Percentiles rank a stretch among this genome's conserved stretches.
These are phyloP conservation scores for Toxotes lorentzi DNA, from an alignment of 2,797 vertebrate species.

Conservation along the genomic window DNA sequence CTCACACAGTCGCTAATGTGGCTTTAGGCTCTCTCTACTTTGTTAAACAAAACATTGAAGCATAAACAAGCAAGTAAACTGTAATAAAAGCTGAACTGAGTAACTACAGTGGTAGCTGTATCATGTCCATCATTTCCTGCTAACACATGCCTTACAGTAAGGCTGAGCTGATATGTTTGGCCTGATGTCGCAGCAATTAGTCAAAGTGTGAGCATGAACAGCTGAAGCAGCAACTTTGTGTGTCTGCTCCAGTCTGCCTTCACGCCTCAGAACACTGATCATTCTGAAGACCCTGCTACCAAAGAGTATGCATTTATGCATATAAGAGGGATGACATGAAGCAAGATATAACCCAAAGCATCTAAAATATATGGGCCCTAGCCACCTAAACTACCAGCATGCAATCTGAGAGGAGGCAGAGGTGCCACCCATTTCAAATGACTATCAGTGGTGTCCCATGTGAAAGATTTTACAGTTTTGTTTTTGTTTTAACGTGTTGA, in stretches of 20 bases:
- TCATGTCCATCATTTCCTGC: neutral
- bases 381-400: neutral
- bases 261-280: slow-evolving; percentile 2
- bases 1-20: neutral
- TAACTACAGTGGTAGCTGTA: neutral
- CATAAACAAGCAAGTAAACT: neutral
- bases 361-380: neutral
- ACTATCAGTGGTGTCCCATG: neutral
- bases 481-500: slow-evolving; percentile 22
- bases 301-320: neutral
- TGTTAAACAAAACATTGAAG: neutral
- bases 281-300: slow-evolving; percentile 4
- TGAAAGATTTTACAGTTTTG: neutral
- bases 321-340: neutral
- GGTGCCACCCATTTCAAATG: neutral
- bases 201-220: slow-evolving; percentile 41
- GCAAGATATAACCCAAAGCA: neutral
- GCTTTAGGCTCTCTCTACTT: neutral
- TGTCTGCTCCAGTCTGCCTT: neutral
- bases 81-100: neutral
- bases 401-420: neutral
- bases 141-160: neutral
- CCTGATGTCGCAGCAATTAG: slow-evolving; percentile 30
- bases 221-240: slow-evolving; percentile 32
- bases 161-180: neutral